These are phyloP conservation scores for Cartodere bifasciata DNA, from an alignment of 2,888 invertebrate species.

Conservation along the genomic window DNA sequence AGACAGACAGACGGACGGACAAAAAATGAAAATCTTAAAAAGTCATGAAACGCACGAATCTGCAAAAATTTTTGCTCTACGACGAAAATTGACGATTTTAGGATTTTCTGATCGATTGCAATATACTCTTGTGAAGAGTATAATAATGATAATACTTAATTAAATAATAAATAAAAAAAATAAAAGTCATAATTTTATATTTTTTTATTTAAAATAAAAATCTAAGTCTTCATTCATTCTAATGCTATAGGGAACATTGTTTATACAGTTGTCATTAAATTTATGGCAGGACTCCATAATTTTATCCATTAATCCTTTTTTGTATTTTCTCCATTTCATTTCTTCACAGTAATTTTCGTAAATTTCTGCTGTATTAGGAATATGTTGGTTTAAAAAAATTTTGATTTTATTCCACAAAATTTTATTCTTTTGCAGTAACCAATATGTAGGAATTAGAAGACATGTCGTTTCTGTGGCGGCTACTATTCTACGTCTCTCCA, in stretches of 20 bases:
- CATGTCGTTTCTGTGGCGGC: constrained; percentile 49
- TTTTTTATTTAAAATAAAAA: no score
- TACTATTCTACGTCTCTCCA: constrained; percentile 49
- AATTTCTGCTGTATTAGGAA: constrained; percentile 44
- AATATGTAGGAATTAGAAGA: constrained; percentile 55
- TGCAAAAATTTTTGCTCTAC: no score
- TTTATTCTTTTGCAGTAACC: constrained; percentile 51
- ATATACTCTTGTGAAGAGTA: no score
- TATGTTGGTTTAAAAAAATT: constrained; percentile 45
- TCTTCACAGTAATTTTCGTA: constrained; percentile 40
- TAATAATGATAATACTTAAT: no score
- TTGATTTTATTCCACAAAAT: constrained; percentile 52
- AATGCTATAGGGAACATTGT: constrained; percentile 53
- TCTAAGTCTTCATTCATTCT: constrained; percentile 39
- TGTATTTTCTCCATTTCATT: constrained; percentile 44
- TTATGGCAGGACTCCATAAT: constrained; percentile 38
- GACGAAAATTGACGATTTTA: no score
- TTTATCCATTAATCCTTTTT: constrained; percentile 38
- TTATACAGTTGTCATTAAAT: constrained; percentile 43
- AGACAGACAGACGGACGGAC: no score
- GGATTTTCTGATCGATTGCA: no score
- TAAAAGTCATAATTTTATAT: no score
- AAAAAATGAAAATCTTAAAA: no score
- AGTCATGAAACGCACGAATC: no score
- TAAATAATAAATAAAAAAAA: no score